Evolutionary conservation across 1,140 invertebrate species (phyloP).

Genomic region (Hermatobates lingyangjiaoensis): DNA sequence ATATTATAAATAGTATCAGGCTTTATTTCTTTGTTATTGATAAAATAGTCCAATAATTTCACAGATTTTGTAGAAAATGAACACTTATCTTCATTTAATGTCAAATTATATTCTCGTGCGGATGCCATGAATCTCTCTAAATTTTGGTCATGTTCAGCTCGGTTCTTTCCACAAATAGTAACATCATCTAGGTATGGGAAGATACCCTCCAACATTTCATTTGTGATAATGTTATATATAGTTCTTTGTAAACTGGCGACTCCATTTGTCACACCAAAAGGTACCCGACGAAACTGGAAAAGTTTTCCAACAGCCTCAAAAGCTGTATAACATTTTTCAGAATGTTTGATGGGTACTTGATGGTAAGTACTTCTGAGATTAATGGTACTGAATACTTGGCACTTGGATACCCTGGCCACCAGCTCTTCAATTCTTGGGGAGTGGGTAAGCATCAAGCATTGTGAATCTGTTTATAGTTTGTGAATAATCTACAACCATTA

Average conservation of each 20-base stretch:
- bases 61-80: background rate
- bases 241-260: conserved; percentile 4
- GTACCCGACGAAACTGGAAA: conserved; percentile 17
- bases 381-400: background rate
- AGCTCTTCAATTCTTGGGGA: conserved; percentile 4
- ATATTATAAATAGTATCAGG: background rate
- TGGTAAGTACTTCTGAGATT: conserved; percentile 4
- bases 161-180: background rate
- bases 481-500: conserved; percentile 4
- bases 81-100: background rate
- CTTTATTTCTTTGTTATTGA: background rate
- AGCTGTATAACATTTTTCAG: conserved; percentile 5
- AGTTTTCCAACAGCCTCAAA: conserved; percentile 9
- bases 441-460: conserved; percentile 1
- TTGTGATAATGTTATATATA: background rate
- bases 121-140: background rate
- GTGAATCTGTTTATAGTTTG: conserved; percentile 5
- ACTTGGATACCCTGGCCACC: conserved; percentile 2
- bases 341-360: conserved; percentile 3
- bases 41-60: background rate
- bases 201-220: background rate
- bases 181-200: background rate
- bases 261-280: conserved; percentile 20
- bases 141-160: background rate
- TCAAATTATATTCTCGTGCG: background rate